A percentile compares a stretch with the other conserved stretches of the same genome.
Evolutionary conservation across 2,888 invertebrate genomes (phyloP).

Genomic region (Spatulosminthurus flaviceps): DNA sequence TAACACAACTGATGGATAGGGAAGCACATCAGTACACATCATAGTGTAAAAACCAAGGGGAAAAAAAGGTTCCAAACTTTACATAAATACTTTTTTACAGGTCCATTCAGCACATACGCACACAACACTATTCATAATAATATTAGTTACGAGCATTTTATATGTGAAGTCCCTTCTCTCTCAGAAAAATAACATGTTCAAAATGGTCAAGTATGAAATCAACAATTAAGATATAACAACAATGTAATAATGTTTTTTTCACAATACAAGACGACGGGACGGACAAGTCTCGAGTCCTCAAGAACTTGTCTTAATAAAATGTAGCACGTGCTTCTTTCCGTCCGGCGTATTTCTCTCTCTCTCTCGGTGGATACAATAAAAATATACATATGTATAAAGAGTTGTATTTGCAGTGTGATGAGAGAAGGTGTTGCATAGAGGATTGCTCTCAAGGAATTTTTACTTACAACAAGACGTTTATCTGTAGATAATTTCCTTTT

Average conservation of each 20-base stretch:
- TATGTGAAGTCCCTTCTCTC: too few relatives aligned
- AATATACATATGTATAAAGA: too few relatives aligned
- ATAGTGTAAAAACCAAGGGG: too few relatives aligned
- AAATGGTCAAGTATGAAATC: conserved; percentile 23
- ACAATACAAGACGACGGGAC: conserved; percentile 10
- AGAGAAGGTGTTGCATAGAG: conserved; percentile 11
- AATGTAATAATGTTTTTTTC: conserved; percentile 24
- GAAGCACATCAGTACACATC: background rate
- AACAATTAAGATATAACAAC: conserved; percentile 30
- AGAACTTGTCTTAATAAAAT: conserved; percentile 28
- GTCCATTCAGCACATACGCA: too few relatives aligned
- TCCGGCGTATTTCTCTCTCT: conserved; percentile 3
- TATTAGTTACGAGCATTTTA: too few relatives aligned
- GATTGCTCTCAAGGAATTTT: conserved; percentile 30
- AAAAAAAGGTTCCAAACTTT: too few relatives aligned
- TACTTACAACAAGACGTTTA: conserved; percentile 27
- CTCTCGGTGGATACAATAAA: too few relatives aligned
- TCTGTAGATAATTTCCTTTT: conserved; percentile 33
- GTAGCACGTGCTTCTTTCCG: conserved; percentile 20
- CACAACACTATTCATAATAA: too few relatives aligned
- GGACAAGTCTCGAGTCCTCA: background rate
- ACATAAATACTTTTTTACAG: too few relatives aligned
- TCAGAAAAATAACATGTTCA: background rate
- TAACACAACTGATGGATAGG: conserved; percentile 12
- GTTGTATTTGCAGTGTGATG: background rate